Evolutionary conservation across 2,113 vertebrate genomes (phyloP).

Genomic region (Lamprotornis superbus): DNA sequence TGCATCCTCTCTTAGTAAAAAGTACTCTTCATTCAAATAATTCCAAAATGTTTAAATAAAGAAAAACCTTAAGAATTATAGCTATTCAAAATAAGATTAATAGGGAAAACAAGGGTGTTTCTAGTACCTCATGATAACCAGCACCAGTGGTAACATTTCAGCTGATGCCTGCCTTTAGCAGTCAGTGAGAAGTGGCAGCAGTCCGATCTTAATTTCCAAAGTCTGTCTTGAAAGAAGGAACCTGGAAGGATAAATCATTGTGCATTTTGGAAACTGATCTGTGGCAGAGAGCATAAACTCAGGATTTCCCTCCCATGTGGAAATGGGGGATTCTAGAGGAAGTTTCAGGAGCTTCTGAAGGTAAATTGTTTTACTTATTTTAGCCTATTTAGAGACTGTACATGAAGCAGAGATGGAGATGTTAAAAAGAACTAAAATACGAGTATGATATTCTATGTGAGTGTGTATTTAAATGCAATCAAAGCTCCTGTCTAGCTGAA

Average conservation of each 20-base stretch:
- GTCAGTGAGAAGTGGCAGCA: neutral
- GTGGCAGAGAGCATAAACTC: neutral
- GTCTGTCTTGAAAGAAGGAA: neutral
- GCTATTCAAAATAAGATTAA: neutral
- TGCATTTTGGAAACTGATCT: neutral
- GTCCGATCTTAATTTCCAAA: neutral
- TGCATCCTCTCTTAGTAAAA: neutral
- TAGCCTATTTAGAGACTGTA: neutral
- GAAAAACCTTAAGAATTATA: neutral
- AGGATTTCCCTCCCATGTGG: neutral
- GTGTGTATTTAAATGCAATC: neutral
- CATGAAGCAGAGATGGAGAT: neutral
- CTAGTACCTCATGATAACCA: neutral
- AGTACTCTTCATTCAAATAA: neutral
- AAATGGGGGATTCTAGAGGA: neutral
- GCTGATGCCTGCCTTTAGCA: neutral
- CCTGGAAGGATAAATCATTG: rapidly evolving
- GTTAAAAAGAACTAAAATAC: neutral
- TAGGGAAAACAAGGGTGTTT: neutral
- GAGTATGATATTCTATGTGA: neutral
- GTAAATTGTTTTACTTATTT: neutral
- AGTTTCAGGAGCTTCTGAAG: neutral
- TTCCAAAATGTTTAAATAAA: neutral
- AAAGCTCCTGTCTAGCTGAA: neutral
- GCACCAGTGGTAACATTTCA: neutral